A percentile compares a stretch with the other conserved stretches of the same genome.
Evolutionary conservation across 2,113 vertebrate genomes (phyloP).

Genomic region (Pachyramphus minor): DNA sequence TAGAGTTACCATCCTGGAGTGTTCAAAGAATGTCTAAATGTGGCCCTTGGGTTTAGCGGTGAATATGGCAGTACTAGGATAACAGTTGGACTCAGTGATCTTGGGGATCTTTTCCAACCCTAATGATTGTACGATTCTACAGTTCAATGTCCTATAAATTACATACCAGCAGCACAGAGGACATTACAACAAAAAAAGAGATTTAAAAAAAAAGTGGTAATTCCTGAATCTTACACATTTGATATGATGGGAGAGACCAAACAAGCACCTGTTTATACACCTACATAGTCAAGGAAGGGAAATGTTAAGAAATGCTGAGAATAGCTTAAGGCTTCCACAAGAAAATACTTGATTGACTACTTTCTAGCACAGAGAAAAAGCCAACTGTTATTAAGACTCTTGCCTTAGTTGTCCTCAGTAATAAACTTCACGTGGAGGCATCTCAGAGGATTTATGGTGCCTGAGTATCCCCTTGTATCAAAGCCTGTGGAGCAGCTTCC

Average conservation of each 20-base stretch:
- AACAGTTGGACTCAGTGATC: accelerated
- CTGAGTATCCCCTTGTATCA: neutral
- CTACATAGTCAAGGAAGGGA: neutral
- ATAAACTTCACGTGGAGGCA: neutral
- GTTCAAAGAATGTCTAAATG: neutral
- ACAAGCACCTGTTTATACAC: neutral
- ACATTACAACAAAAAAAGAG: neutral
- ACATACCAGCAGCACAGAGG: neutral
- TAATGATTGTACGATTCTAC: neutral
- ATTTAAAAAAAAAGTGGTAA: neutral
- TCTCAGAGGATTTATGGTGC: neutral
- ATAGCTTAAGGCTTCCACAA: neutral
- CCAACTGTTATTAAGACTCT: neutral
- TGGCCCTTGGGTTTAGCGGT: neutral
- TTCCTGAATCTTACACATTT: neutral
- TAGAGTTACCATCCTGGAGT: neutral
- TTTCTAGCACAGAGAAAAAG: neutral
- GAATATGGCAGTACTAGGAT: neutral
- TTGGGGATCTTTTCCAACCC: neutral
- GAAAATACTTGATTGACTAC: neutral
- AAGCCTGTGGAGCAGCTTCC: neutral
- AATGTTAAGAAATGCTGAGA: neutral
- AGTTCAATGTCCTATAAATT: neutral
- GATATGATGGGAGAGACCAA: neutral
- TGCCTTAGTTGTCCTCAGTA: neutral